Evolutionary conservation across 2,113 vertebrate species (phyloP), one percentile per base, ranked within the genome.

Genomic region (Phyllopteryx taeniolatus): DNA sequence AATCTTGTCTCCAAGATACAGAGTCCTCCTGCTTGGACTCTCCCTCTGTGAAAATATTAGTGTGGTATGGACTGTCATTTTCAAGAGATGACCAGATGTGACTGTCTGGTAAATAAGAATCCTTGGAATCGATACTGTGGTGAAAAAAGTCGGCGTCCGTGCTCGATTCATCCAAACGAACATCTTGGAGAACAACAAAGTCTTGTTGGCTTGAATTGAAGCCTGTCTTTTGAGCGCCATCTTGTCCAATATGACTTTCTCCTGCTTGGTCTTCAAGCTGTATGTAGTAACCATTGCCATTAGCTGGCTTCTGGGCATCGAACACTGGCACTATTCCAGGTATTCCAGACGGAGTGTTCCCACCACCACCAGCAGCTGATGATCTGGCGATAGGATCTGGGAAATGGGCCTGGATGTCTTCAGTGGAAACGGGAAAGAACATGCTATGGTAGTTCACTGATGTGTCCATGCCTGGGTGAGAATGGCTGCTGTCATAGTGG

Each of bases 201-300:
- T 93, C 94, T 78, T 86, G 89, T 49, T 83, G 88, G 0, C 83
- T 88, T 15, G 91, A 88, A 9, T 47, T 60, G 64, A 82, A 82
- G 74, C 93, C 94, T 6, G 88, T 84, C 43, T 91, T 85, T 72
- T 91, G 90, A 71, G 91, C 86, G 57, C 91, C 75, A 75, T 93
- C 91, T 1, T 90, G 91, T 77, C 87, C 93, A 71, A 92, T 59
- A 51, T 77, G 86, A 69, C 87, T 92, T 67, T 93, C 91, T 6
- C 94, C 90, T 79, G 95, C n/a, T 27, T 44, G 96, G 70, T 98
- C 96, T 83, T 99, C 98, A 43, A 99, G 79, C 9, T 98, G 96
- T 76, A 99, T 98, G 68, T 96, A 99, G 81, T 96, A 99, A 82
- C 98, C 96, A 3, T 93, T 96, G 13, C 94, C 94, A 33, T 95